Evolutionary conservation across 2,888 invertebrate genomes (phyloP), one percentile per base, ranked within the genome.

Genomic region (Acanthococcus lagerstroemiae): DNA sequence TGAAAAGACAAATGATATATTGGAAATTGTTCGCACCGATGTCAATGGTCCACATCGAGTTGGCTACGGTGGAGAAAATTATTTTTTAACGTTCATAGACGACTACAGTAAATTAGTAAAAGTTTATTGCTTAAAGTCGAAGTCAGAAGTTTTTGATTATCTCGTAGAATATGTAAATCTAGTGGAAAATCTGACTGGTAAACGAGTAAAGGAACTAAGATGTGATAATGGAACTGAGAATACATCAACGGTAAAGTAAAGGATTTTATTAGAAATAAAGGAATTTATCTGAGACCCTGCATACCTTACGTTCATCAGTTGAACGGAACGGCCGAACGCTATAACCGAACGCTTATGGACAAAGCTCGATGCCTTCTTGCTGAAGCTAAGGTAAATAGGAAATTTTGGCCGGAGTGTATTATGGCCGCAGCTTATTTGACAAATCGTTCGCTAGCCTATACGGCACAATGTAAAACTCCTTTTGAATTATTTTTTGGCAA

Each of bases 401-500:
- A 37, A 52, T 63, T 30, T 67, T 69, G 68, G 66, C 56, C 65
- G 1, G 65, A 65, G 50, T 54, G 65, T 9, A 27, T 67, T 12
- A n/a, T 24, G 3, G 46, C 61, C 0, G 67, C 67, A 1, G 48
- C 27, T n/a, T 67, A 67, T 25, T 37, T 67, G 25, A 66, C 65
- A 22, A 69, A 68, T 30, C 44, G 67, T 44, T 55, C 58, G 5
- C 50, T 61, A 12, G 56, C 67, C 12, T 68, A 61, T 50, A 69
- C 69, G 9, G 37, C 55, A 12, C 66, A 71, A 68, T 63, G 25
- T 68, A 72, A 68, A 70, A 71, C 70, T 68, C 72, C 67, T 71
- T 72, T 60, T 69, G 71, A 67, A 72, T 72, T 70, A 57, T 71
- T 65, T 71, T 71, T 68, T 71, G 72, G 67, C 25, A 75, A 74